Percentiles rank a stretch among this genome's conserved stretches.
phyloP scores from a whole-genome alignment of 2,113 vertebrate species.

The Henicopernis longicauda region DNA sequence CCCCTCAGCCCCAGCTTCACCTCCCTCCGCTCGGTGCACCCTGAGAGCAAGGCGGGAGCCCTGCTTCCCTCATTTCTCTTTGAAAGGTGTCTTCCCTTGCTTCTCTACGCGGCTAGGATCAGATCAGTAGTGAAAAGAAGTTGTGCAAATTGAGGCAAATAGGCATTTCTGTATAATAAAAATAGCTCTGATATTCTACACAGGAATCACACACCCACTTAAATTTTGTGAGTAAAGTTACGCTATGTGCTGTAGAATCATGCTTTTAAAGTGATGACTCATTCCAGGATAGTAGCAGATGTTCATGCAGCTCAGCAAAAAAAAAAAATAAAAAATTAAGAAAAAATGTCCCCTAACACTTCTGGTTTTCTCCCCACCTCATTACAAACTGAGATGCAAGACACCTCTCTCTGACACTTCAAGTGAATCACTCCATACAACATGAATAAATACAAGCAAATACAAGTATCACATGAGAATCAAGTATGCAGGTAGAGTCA shows the following conservation, averaged over 20 bases:
- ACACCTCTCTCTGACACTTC: neutral
- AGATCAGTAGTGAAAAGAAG: neutral
- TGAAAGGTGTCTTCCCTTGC: neutral
- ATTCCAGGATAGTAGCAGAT: neutral
- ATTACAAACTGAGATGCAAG: neutral
- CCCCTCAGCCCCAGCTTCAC: neutral
- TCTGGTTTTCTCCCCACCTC: neutral
- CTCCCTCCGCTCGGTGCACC: neutral
- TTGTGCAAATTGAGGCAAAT: neutral
- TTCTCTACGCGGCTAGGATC: neutral
- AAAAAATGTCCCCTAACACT: neutral
- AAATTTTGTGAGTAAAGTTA: neutral
- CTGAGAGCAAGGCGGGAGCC: neutral
- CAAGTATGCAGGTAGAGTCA: neutral
- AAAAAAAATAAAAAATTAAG: neutral
- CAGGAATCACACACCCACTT: neutral
- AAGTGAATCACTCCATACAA: neutral
- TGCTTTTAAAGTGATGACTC: neutral
- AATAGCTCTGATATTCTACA: neutral
- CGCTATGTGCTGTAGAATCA: neutral
- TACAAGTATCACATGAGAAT: neutral
- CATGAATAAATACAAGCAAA: neutral
- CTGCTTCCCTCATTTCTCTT: neutral
- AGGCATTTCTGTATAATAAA: neutral
- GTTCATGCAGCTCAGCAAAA: neutral